A percentile compares a stretch with the other conserved stretches of the same genome.
phyloP scores from a whole-genome alignment of 2,113 vertebrate genomes.

The Laterallus jamaicensis region DNA sequence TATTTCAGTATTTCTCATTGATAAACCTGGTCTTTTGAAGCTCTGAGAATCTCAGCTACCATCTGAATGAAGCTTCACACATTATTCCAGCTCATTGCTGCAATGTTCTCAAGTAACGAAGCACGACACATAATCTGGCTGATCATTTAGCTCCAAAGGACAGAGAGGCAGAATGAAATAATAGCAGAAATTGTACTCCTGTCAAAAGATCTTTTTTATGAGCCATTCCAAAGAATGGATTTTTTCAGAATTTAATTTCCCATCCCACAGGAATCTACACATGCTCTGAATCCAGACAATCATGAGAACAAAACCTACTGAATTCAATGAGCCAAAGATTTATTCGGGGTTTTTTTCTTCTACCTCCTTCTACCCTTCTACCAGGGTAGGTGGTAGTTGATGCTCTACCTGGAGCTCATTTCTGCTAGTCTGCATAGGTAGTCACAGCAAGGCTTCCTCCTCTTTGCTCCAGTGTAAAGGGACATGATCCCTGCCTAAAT shows the following conservation, averaged over 20 bases:
- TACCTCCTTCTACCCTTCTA: neutral
- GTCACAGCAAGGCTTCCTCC: neutral
- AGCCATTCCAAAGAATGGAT: neutral
- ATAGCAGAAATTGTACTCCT: neutral
- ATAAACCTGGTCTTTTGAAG: neutral
- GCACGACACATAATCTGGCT: neutral
- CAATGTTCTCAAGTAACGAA: constrained; percentile 30
- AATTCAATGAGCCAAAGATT: neutral
- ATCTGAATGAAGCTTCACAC: neutral
- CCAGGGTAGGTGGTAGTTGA: neutral
- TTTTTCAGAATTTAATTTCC: neutral
- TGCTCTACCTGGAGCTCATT: neutral
- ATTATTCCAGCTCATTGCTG: constrained; percentile 3
- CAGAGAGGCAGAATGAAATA: neutral
- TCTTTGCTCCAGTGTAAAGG: neutral
- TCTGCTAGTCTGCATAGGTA: neutral
- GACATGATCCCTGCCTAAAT: neutral
- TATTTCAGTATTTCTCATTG: neutral
- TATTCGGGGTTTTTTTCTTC: neutral
- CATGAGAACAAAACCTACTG: neutral
- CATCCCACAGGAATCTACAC: neutral
- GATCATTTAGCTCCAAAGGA: constrained; percentile 17
- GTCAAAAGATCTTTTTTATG: neutral
- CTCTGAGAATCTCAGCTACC: neutral
- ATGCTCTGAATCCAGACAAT: neutral